Base-by-base conservation (phyloP, 2,113 vertebrate genomes). In the Leucosticte australis region DNA sequence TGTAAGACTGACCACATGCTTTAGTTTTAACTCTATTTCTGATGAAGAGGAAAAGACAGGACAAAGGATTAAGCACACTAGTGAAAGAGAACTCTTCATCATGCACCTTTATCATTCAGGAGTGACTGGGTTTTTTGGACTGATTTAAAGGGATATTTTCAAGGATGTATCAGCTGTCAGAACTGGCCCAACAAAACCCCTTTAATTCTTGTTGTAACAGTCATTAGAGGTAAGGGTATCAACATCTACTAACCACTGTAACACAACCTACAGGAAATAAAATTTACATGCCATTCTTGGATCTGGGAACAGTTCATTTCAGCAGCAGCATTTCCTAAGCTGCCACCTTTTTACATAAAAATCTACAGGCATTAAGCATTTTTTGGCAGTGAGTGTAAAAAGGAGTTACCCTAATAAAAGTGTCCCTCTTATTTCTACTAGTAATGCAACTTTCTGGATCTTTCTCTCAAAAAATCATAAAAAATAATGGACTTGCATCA, bases 61-160 rank as follows among this genome's bases (percentile, higher is more conserved):
- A 53, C 0, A 0, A 41, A 47, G 8, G 4, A 33, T 37, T 19
- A 68, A 86, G 56, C 7, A 4, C 10, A 3, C 30, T 39, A 7
- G 21, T 56, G 44, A 55, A 79, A 60, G 30, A 50, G 6, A 71
- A 10, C 4, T 4, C 11, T 79, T 79, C 13, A 37, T n/a, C 62
- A 62, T 33, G 6, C 8, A 47, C 13, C 10, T 83, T 68, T 30
- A 17, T 50, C 50, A 35, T 52, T 76, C 24, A 26, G 15, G 21
- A 5, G 1, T 60, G 15, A 7, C 35, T 50, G 30, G 2, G 13
- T 64, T 35, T 26, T 47, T 19, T 44, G 22, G 37, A 18, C 4
- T 64, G 19, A n/a, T 53, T 50, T 56, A 26, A 26, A 3, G 1
- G 2, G 2, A 5, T 17, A 64, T 30, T 68, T 50, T 70, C 21